These are phyloP conservation scores for Drosophila arawakana DNA, from an alignment of 1,140 invertebrate genomes.

Conservation along the genomic window DNA sequence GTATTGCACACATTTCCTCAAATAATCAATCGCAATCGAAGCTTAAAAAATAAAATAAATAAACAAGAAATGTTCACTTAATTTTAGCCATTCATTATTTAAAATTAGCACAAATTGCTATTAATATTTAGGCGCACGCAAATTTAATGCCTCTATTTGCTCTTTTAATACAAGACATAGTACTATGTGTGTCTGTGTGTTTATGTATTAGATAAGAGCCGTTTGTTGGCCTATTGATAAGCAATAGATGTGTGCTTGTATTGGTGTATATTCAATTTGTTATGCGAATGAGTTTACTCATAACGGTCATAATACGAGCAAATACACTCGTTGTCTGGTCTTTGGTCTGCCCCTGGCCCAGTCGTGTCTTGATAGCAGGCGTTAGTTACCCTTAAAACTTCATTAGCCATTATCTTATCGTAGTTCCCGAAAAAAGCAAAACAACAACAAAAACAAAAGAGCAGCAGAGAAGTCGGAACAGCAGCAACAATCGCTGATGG, in stretches of 20 bases:
- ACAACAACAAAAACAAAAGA: slow-evolving; percentile 9
- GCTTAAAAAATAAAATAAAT: neutral
- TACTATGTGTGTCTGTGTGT: neutral
- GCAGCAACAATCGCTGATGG: slow-evolving; percentile 37
- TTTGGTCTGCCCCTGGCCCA: slow-evolving; percentile 34
- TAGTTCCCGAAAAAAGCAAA: slow-evolving; percentile 22
- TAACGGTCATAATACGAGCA: slow-evolving; percentile 15
- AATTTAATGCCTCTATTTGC: slow-evolving; percentile 24
- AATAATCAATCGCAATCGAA: neutral
- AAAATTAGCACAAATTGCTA: slow-evolving; percentile 42
- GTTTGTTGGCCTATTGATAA: slow-evolving; percentile 34
- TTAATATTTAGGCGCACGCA: slow-evolving; percentile 29
- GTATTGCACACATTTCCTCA: slow-evolving; percentile 12
- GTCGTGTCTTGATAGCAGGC: slow-evolving; percentile 57
- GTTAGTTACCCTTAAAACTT: slow-evolving; percentile 78
- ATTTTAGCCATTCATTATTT: slow-evolving; percentile 14
- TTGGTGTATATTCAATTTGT: slow-evolving; percentile 8
- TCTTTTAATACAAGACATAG: slow-evolving; percentile 6
- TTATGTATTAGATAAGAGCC: slow-evolving; percentile 28
- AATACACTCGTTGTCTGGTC: slow-evolving; percentile 2
- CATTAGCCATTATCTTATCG: slow-evolving; percentile 76
- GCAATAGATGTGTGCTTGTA: slow-evolving; percentile 5
- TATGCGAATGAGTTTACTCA: slow-evolving; percentile 10
- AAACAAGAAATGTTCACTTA: slow-evolving; percentile 13
- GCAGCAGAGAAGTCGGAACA: slow-evolving; percentile 3